Percentiles rank a stretch among this genome's conserved stretches.
Conservation (phyloP, 1,140 invertebrate species). For the Bactericera cockerelli region DNA sequence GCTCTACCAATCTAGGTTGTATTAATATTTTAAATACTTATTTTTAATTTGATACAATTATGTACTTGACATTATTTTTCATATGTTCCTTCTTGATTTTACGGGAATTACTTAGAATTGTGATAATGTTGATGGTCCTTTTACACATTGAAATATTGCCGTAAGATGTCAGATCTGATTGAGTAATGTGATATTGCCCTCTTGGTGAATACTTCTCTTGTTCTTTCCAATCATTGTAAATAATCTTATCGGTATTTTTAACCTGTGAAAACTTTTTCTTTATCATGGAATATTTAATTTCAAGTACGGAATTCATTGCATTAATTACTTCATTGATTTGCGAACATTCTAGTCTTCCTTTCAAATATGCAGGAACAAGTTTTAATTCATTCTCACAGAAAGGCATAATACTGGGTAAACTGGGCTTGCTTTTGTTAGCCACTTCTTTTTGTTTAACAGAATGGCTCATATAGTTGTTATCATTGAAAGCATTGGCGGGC, state of each 20-base stretch:
- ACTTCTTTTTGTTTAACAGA: too few relatives aligned
- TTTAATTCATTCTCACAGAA: neutral
- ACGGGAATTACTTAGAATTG: neutral
- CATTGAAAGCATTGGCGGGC: too few relatives aligned
- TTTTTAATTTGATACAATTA: too few relatives aligned
- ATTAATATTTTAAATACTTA: too few relatives aligned
- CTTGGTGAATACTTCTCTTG: neutral
- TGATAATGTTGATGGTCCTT: neutral
- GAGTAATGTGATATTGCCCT: neutral
- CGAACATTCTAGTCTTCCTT: neutral
- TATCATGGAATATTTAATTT: neutral
- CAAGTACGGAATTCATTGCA: neutral
- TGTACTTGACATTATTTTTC: constrained; percentile 3
- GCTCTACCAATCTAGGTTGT: too few relatives aligned
- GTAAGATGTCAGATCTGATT: neutral
- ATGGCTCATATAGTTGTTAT: too few relatives aligned
- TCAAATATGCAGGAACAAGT: constrained; percentile 4
- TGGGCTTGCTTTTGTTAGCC: too few relatives aligned
- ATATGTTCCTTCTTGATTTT: neutral
- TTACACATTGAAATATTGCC: neutral
- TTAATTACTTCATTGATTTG: constrained; percentile 3
- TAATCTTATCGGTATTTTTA: neutral
- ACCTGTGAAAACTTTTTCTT: constrained; percentile 1
- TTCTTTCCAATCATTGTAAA: neutral
- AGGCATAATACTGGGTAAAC: too few relatives aligned